Base-by-base conservation (phyloP, 2,888 invertebrate genomes). In the Lutraria lutraria region DNA sequence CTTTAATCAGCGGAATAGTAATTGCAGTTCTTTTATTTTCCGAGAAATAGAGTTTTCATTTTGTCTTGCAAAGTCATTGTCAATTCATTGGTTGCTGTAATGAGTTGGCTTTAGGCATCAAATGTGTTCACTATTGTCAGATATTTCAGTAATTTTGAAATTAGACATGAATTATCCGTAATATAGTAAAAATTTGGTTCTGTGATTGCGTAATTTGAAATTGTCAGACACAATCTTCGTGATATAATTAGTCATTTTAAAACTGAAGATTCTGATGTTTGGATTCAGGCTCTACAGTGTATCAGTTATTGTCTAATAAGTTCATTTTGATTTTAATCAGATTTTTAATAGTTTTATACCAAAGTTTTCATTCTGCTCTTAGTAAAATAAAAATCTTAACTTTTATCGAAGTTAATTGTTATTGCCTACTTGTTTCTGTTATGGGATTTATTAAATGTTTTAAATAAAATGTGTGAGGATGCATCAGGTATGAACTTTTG, bases 21-120 rank as follows among this genome's bases (percentile, higher is more conserved):
- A 76, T 76, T 76, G 76, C 76, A 76, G 76, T 76, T 76, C 76
- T 76, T 72, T 34, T 76, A 76, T 76, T 76, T 72, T 76, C 76
- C 34, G 15, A 76, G 76, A 76, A 76, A 76, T 68, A 76, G 29
- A 72, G 34, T 76, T 34, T 34, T 31, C 76, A 19, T 31, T 34
- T 34, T 76, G 31, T 76, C 76, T 76, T 76, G 19, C 76, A 76
- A 76, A 76, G 76, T 76, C 76, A 76, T 76, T 76, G 34, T 76
- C 76, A 76, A 76, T 76, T 31, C 76, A n/a, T 76, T 34, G 34
- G 29, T 76, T 34, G 76, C 13, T 76, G 34, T 76, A 76, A 76
- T 76, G 76, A 76, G 76, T 76, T 76, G 16, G 76, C 76, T 76
- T 76, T 31, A 76, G 76, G 76, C 76, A 31, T 76, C 16, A 76